Percentiles rank a stretch among this genome's conserved stretches.
phyloP scores from a whole-genome alignment of 2,888 invertebrate genomes.

The Andrena bucephala region DNA sequence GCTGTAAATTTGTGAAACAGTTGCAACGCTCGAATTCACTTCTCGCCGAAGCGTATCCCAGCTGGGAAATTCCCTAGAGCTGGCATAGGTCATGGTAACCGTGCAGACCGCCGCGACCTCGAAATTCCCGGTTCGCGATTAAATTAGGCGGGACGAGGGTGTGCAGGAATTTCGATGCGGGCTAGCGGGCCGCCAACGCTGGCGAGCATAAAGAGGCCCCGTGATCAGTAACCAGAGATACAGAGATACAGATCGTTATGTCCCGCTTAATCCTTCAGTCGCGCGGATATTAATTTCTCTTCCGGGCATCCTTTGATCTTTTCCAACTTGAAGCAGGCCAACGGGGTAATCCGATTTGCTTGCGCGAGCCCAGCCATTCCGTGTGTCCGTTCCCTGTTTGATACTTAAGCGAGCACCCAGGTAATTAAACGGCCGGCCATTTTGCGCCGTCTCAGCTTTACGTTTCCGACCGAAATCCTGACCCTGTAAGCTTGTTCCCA shows the following conservation, averaged over 20 bases:
- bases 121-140: conserved; percentile 44
- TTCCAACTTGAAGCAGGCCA: not conserved
- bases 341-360: conserved; percentile 25
- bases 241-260: not conserved
- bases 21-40: not conserved
- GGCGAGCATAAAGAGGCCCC: conserved; percentile 24
- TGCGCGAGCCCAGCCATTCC: too few species aligned
- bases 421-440: conserved; percentile 19
- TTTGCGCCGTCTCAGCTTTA: not conserved
- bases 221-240: not conserved
- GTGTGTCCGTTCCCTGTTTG: not conserved
- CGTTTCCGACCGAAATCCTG: not conserved
- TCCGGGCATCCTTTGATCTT: conserved; percentile 29
- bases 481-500: not conserved
- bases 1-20: not conserved
- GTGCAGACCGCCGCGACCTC: conserved; percentile 19
- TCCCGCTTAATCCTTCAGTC: not conserved
- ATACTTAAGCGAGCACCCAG: conserved; percentile 1
- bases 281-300: conserved; percentile 24
- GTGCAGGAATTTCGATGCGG: conserved; percentile 47
- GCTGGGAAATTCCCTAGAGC: not conserved
- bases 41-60: not conserved
- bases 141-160: conserved; percentile 51
- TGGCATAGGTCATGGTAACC: conserved; percentile 18
- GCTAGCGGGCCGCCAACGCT: conserved; percentile 6